Percentiles rank a stretch among this genome's conserved stretches.
Conservation (phyloP, 2,113 vertebrate species). For the Dicrurus megarhynchus region DNA sequence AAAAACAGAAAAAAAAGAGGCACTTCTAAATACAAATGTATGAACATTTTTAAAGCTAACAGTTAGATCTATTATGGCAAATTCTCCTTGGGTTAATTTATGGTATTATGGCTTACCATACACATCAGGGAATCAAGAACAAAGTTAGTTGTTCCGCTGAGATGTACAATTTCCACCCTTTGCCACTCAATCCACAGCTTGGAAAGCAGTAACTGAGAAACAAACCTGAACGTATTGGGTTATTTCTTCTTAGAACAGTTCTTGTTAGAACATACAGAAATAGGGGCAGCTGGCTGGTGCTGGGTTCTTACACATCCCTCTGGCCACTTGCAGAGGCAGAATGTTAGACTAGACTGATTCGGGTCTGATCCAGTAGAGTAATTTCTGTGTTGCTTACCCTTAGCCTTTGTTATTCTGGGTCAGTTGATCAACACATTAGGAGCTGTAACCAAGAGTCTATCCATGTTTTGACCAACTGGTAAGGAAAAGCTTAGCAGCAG, state of each 20-base stretch:
- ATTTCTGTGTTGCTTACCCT: constrained; percentile 32
- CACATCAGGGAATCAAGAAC: constrained; percentile 17
- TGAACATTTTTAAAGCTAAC: neutral
- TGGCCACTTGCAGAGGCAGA: neutral
- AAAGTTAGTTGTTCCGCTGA: constrained; percentile 39
- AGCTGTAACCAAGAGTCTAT: constrained; percentile 30
- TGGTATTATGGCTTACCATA: neutral
- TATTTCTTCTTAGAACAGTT: neutral
- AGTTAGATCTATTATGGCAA: neutral
- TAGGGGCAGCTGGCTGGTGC: neutral
- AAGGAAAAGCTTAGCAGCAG: constrained; percentile 43
- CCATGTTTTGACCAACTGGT: constrained; percentile 52
- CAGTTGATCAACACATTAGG: constrained; percentile 41
- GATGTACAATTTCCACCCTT: constrained; percentile 7
- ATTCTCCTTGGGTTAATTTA: constrained; percentile 40
- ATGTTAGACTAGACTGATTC: neutral
- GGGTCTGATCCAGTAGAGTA: neutral
- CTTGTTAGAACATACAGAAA: neutral
- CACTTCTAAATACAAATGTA: neutral
- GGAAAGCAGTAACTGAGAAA: constrained; percentile 1
- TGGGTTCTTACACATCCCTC: neutral
- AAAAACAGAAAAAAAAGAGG: neutral
- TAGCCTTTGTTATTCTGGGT: constrained; percentile 46
- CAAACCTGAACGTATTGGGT: neutral
- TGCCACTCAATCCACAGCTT: constrained; percentile 5